Evolutionary conservation across 2,113 vertebrate species (phyloP), one percentile per base, ranked within the genome.

Genomic region (Rhea pennata): DNA sequence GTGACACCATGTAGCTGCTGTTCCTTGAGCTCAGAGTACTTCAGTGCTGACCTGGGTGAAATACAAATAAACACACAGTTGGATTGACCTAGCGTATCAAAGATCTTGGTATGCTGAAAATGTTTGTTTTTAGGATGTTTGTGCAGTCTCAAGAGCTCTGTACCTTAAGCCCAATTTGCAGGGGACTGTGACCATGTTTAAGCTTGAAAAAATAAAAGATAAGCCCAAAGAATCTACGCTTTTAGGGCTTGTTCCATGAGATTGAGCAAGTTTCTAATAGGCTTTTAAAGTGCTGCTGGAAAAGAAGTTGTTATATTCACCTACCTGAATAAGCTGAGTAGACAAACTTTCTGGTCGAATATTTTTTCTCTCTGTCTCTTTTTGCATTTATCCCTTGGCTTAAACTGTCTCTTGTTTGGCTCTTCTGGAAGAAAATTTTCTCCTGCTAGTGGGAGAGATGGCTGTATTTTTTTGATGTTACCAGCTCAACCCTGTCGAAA

Each of bases 41-140:
- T 93, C 3, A 4, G 71, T 1, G 10, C 50, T 40, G 75, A 87
- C 91, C 95, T 95, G 91, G 74, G 64, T 0, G 16, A 89, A 96
- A 94, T 85, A 92, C 93, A 96, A 89, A 94, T 79, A 96, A 95
- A 95, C 93, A 20, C 8, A 81, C 20, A 23, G n/a, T 92, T 72
- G 89, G 92, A 82, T 85, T 85, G 84, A 89, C 88, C 64, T 66
- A 74, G 89, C 14, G 6, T 92, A 77, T 95, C 91, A 89, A 91
- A 92, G 94, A 67, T 66, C 91, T 95, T 91, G 95, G 96, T 91
- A 97, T 96, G 95, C 95, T 92, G 87, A 59, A 95, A 96, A 95
- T 95, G 64, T 95, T 96, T 96, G 92, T 95, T 96, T 94, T 94
- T 54, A 13, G 94, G 59, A 91, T 96, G 71, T 93, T 96, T 97